Evolutionary conservation across 2,113 vertebrate genomes (phyloP).

Genomic region (Dolichotis patagonum): DNA sequence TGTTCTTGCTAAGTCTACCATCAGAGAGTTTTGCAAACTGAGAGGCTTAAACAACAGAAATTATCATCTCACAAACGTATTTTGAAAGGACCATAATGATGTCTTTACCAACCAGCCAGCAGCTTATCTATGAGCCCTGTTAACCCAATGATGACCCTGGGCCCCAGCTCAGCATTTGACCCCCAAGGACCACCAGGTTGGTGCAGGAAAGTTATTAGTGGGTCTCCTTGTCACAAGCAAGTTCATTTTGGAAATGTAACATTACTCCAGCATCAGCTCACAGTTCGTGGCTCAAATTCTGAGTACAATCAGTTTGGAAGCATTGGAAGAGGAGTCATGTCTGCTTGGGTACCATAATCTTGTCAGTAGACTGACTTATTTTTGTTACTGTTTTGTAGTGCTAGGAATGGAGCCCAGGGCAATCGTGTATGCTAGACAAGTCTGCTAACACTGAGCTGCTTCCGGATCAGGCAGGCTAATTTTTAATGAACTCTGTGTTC

Average conservation of each 20-base stretch:
- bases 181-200: neutral
- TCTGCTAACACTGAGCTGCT: neutral
- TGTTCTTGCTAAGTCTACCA: neutral
- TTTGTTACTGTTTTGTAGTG: neutral
- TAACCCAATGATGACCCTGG: neutral
- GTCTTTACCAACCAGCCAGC: neutral
- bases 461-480: neutral
- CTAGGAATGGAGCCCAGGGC: neutral
- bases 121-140: neutral
- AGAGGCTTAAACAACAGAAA: neutral
- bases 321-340: neutral
- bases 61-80: neutral
- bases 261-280: neutral
- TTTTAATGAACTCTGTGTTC: neutral
- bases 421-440: neutral
- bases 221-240: neutral
- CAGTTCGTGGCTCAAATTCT: neutral
- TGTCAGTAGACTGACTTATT: neutral
- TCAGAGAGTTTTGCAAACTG: neutral
- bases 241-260: neutral
- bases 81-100: too few relatives aligned
- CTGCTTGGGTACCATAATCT: neutral
- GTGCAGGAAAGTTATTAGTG: neutral
- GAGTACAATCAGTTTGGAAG: neutral
- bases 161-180: neutral